phyloP scores from a whole-genome alignment of 2,888 invertebrate species.

The Pollenia amentaria region DNA sequence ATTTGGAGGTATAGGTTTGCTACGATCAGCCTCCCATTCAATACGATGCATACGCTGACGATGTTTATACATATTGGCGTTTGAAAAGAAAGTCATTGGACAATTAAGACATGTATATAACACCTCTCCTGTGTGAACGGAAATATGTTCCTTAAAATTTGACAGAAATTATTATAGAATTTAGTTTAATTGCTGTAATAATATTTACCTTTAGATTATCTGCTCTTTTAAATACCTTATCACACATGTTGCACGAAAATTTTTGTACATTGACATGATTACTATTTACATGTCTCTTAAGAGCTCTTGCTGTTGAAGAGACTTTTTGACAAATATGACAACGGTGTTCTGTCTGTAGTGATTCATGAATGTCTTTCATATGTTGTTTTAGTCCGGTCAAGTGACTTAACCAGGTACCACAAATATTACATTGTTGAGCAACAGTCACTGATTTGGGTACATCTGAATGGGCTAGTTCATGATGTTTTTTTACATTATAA shows the following conservation, averaged over 20 bases:
- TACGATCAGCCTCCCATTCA: constrained; percentile 82
- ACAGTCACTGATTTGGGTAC: constrained; percentile 80
- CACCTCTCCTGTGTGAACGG: constrained; percentile 83
- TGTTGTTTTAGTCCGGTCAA: constrained; percentile 81
- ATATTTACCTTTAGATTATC: constrained; percentile 80
- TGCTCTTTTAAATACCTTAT: constrained; percentile 83
- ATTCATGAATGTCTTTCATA: constrained; percentile 81
- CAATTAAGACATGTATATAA: constrained; percentile 83
- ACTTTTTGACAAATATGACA: constrained; percentile 82
- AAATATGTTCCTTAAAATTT: constrained; percentile 81
- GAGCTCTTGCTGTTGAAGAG: constrained; percentile 81
- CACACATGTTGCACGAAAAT: constrained; percentile 83
- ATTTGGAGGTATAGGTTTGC: constrained; percentile 81
- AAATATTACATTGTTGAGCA: constrained; percentile 82
- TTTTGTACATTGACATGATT: constrained; percentile 82
- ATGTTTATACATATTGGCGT: constrained; percentile 84
- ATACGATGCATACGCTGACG: constrained; percentile 82
- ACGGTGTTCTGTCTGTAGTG: constrained; percentile 79
- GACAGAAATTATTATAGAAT: neutral
- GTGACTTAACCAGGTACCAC: constrained; percentile 82
- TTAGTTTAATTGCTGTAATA: neutral
- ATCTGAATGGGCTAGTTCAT: constrained; percentile 82
- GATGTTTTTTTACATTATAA: constrained; percentile 81
- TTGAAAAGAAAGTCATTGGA: constrained; percentile 83
- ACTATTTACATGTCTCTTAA: constrained; percentile 82